A percentile compares a stretch with the other conserved stretches of the same genome.
phyloP scores from a whole-genome alignment of 2,797 vertebrate species.

The Chrosomus eos region DNA sequence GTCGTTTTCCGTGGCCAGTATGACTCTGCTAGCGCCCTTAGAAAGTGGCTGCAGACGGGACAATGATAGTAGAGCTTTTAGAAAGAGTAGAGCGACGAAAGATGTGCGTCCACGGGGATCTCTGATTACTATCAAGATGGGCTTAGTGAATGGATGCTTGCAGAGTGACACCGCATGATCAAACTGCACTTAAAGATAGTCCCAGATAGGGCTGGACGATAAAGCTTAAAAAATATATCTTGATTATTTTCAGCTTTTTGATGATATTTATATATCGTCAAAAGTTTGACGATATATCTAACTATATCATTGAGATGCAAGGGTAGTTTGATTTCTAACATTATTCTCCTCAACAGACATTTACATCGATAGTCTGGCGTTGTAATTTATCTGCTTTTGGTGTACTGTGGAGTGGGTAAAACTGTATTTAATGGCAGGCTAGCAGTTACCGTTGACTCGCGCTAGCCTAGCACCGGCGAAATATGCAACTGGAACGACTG shows the following conservation, averaged over 20 bases:
- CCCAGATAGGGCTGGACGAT: background rate
- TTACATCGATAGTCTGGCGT: too few relatives aligned
- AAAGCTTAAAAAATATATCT: background rate
- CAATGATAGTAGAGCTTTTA: conserved; percentile 41
- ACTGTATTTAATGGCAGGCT: too few relatives aligned
- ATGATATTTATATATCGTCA: background rate
- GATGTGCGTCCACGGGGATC: conserved; percentile 1
- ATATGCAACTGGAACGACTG: too few relatives aligned
- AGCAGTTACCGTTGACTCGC: too few relatives aligned
- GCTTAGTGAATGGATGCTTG: conserved; percentile 38
- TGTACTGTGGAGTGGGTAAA: too few relatives aligned
- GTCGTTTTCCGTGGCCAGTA: conserved; percentile 97
- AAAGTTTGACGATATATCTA: too few relatives aligned
- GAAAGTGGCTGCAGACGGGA: conserved; percentile 74
- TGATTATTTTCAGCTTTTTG: background rate
- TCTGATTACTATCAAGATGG: conserved; percentile 55
- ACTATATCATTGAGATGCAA: too few relatives aligned
- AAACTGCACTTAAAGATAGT: conserved; percentile 47
- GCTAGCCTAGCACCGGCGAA: too few relatives aligned
- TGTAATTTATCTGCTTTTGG: too few relatives aligned
- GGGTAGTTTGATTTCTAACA: too few relatives aligned
- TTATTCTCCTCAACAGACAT: too few relatives aligned
- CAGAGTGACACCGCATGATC: conserved; percentile 40
- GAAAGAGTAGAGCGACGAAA: conserved; percentile 16
- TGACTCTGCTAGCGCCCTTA: conserved; percentile 90